Conservation (phyloP, 2,888 invertebrate genomes). For the Yponomeuta plumbellus region DNA sequence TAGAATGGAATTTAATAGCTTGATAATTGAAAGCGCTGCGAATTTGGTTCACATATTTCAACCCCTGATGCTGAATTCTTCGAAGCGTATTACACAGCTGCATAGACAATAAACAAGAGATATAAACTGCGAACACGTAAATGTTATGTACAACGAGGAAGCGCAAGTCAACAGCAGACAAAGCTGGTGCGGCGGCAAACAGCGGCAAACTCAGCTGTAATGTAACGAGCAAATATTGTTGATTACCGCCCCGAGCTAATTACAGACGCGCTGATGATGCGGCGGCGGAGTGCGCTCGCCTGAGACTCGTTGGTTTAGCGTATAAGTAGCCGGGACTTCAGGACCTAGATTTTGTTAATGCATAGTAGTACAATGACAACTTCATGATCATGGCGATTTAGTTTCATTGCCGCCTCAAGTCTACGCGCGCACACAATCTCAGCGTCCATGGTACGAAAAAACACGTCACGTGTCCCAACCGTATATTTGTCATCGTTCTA, state of each 20-base stretch:
- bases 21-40: no score
- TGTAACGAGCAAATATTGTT: not conserved
- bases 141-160: not conserved
- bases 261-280: not conserved
- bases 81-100: no score
- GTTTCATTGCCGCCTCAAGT: no score
- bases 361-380: no score
- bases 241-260: not conserved
- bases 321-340: not conserved
- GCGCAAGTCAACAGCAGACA: not conserved
- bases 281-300: not conserved
- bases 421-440: no score
- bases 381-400: no score
- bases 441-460: no score
- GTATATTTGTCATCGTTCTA: no score
- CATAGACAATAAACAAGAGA: not conserved
- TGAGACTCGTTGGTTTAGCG: not conserved
- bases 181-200: not conserved
- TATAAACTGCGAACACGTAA: not conserved
- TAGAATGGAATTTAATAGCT: no score
- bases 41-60: no score
- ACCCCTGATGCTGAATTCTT: no score
- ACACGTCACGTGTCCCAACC: no score
- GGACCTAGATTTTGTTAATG: not conserved
- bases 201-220: not conserved